Percentiles rank a stretch among this genome's conserved stretches.
Evolutionary conservation across 2,113 vertebrate species (phyloP).

Genomic region (Mungos mungo): DNA sequence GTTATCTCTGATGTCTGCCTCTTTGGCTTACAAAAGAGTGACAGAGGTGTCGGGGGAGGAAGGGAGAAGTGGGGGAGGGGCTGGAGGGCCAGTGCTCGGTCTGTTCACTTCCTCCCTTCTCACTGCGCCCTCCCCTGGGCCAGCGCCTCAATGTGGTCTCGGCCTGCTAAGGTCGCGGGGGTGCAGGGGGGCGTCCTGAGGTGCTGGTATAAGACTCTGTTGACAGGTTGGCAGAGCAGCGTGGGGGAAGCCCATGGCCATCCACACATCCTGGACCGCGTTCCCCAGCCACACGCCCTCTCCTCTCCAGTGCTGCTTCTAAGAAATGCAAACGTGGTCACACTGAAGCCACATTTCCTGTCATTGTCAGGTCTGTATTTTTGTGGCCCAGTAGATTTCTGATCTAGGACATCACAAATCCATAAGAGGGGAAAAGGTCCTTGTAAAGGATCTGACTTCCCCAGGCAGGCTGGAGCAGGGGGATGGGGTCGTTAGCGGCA

Average conservation of each 20-base stretch:
- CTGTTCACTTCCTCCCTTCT: background rate
- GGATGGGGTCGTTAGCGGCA: background rate
- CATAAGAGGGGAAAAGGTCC: background rate
- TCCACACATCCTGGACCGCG: background rate
- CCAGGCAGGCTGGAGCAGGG: background rate
- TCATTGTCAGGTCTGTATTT: too few relatives aligned
- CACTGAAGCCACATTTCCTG: background rate
- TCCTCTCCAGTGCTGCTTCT: background rate
- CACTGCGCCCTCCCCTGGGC: background rate
- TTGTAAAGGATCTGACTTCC: background rate
- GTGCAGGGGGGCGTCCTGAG: background rate
- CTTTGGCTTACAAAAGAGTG: background rate
- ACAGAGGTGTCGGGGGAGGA: background rate
- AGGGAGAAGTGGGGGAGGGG: background rate
- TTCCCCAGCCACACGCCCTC: rapidly evolving
- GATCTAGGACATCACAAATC: background rate
- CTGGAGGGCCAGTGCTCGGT: rapidly evolving
- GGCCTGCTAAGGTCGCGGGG: background rate
- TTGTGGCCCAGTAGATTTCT: background rate
- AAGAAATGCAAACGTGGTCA: background rate
- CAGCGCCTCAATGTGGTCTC: too few relatives aligned
- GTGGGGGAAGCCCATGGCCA: background rate
- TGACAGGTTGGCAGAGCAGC: background rate
- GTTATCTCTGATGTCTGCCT: background rate
- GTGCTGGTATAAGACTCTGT: rapidly evolving